Percentiles rank a stretch among this genome's conserved stretches.
phyloP scores from a whole-genome alignment of 92 coral and sea anemone genomes.

The Paragorgia papillata region DNA sequence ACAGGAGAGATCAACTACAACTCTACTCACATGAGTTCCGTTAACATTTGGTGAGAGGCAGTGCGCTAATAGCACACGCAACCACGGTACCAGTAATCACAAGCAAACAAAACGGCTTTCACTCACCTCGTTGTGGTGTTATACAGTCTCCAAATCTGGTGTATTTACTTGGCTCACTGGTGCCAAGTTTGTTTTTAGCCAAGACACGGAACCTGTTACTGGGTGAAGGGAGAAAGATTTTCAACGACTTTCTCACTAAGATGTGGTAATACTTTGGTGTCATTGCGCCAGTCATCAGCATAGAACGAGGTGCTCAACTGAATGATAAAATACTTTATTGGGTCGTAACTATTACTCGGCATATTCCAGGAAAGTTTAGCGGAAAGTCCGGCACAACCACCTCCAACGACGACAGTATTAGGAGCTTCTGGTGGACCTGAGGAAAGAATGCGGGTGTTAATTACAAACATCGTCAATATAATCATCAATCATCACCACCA shows the following conservation, averaged over 20 bases:
- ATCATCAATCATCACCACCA: no score
- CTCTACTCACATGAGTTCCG: no score
- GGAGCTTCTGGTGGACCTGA: slow-evolving; percentile 28
- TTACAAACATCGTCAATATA: not conserved
- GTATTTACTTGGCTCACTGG: slow-evolving; percentile 72
- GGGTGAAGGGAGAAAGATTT: slow-evolving; percentile 67
- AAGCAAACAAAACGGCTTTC: not conserved
- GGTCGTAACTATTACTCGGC: slow-evolving; percentile 52
- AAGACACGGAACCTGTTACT: slow-evolving; percentile 75
- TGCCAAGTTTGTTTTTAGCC: slow-evolving; percentile 76
- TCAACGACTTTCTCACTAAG: slow-evolving; percentile 23
- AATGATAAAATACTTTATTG: slow-evolving; percentile 72
- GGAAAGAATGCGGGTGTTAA: not conserved
- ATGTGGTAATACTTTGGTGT: slow-evolving; percentile 56
- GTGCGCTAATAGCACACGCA: no score
- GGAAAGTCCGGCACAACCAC: slow-evolving; percentile 51
- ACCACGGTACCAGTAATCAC: no score
- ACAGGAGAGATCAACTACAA: no score
- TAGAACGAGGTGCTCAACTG: slow-evolving; percentile 64
- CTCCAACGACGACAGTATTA: slow-evolving; percentile 6
- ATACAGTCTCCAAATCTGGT: slow-evolving; percentile 61
- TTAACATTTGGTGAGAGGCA: no score
- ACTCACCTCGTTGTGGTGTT: slow-evolving; percentile 61
- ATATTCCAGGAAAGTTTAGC: slow-evolving; percentile 71
- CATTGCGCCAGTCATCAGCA: slow-evolving; percentile 42